Evolutionary conservation across 2,113 vertebrate genomes (phyloP).

Genomic region (Channa maculata): DNA sequence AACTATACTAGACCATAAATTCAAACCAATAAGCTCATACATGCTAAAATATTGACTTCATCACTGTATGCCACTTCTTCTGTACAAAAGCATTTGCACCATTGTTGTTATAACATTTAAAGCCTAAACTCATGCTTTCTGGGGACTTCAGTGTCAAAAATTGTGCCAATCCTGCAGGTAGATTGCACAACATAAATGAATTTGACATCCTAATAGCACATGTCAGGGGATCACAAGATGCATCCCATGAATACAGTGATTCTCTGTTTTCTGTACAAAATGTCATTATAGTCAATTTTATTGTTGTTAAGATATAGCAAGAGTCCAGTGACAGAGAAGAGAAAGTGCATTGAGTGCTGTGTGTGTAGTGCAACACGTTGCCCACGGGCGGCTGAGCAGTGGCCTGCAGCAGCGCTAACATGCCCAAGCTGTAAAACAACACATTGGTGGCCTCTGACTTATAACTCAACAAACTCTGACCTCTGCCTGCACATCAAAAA

Average conservation of each 20-base stretch:
- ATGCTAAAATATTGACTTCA: not conserved
- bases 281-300: not conserved
- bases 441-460: slow-evolving; percentile 44
- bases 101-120: too few relatives aligned
- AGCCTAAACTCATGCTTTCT: too few relatives aligned
- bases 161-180: not conserved
- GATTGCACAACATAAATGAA: not conserved
- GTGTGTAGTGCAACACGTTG: slow-evolving; percentile 33
- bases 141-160: not conserved
- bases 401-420: slow-evolving; percentile 41
- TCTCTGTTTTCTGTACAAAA: not conserved
- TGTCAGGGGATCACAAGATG: not conserved
- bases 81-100: too few relatives aligned
- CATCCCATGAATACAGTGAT: not conserved
- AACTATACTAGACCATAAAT: not conserved
- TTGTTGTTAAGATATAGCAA: slow-evolving; percentile 5
- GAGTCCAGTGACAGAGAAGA: not conserved
- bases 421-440: slow-evolving; percentile 30
- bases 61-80: not conserved
- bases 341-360: slow-evolving; percentile 22
- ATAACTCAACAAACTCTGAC: slow-evolving; percentile 53
- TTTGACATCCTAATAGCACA: not conserved
- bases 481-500: slow-evolving; percentile 42
- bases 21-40: not conserved
- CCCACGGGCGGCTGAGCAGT: slow-evolving; percentile 46